Percentiles rank a stretch among this genome's conserved stretches.
Evolutionary conservation across 2,113 vertebrate species (phyloP).

Genomic region (Lepus europaeus): DNA sequence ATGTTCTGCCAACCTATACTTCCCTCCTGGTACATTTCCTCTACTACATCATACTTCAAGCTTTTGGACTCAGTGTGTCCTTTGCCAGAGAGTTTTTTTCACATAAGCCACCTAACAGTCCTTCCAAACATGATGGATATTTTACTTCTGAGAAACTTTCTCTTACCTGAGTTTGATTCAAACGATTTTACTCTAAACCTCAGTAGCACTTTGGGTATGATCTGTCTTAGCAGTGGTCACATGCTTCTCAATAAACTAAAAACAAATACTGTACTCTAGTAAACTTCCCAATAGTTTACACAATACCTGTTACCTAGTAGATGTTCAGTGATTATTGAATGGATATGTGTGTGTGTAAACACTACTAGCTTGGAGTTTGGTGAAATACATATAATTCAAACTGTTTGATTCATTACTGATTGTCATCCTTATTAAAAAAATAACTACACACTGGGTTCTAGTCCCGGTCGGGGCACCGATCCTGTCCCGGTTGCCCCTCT

Average conservation of each 20-base stretch:
- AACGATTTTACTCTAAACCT: not conserved
- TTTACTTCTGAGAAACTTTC: not conserved
- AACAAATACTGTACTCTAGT: not conserved
- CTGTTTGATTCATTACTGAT: not conserved
- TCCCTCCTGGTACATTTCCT: too few relatives aligned
- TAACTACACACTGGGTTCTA: too few relatives aligned
- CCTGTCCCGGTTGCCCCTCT: too few relatives aligned
- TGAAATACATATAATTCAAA: not conserved
- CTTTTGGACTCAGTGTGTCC: not conserved
- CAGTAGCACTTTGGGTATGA: not conserved
- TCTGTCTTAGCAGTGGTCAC: not conserved
- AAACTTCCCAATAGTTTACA: not conserved
- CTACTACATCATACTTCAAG: accelerated
- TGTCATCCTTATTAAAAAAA: not conserved
- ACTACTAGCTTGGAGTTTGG: not conserved
- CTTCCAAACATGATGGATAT: not conserved
- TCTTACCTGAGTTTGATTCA: not conserved
- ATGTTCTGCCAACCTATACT: not conserved
- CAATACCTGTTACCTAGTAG: not conserved
- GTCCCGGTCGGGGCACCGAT: too few relatives aligned
- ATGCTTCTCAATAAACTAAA: not conserved
- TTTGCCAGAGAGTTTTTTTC: not conserved
- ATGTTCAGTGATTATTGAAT: not conserved
- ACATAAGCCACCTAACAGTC: not conserved
- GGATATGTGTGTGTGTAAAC: not conserved